Conservation (phyloP, 2,888 invertebrate species). For the Oxyteleia sp. region DNA sequence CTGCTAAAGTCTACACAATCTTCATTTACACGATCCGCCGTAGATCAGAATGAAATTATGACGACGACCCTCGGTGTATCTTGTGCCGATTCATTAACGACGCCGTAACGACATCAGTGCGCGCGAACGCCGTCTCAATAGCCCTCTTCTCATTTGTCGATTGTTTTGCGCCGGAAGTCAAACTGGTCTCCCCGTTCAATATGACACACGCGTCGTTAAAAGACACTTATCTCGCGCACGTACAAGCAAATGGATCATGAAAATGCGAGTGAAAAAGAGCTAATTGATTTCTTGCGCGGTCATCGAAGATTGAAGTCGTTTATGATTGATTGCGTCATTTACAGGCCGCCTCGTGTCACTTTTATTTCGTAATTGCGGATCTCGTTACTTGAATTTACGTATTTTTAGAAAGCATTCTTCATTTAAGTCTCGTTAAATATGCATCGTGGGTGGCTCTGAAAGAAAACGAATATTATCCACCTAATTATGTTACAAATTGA, state of each 20-base stretch:
- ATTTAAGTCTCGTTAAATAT: constrained; percentile 16
- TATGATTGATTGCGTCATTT: constrained; percentile 28
- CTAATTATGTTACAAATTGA: constrained; percentile 27
- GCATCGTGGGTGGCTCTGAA: constrained; percentile 36
- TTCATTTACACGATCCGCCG: constrained; percentile 56
- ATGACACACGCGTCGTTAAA: constrained; percentile 54
- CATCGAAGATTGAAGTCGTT: constrained; percentile 5
- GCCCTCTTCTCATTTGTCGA: constrained; percentile 52
- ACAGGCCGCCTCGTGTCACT: not conserved
- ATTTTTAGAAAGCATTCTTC: constrained; percentile 34
- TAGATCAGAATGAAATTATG: constrained; percentile 70
- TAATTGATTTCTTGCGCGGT: constrained; percentile 54
- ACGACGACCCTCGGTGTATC: constrained; percentile 67
- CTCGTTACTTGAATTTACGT: constrained; percentile 36
- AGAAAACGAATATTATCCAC: not conserved
- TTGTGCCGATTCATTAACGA: constrained; percentile 70
- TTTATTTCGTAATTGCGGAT: constrained; percentile 25
- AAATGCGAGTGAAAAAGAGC: constrained; percentile 40
- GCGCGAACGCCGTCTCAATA: constrained; percentile 53
- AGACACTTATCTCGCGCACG: constrained; percentile 39
- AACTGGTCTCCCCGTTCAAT: constrained; percentile 48
- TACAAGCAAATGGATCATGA: constrained; percentile 45
- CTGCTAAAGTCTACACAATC: constrained; percentile 63
- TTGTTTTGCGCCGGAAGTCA: constrained; percentile 65
- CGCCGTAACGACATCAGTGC: constrained; percentile 59